Evolutionary conservation across 2,888 invertebrate genomes (phyloP).

Genomic region (Cantharis lateralis): DNA sequence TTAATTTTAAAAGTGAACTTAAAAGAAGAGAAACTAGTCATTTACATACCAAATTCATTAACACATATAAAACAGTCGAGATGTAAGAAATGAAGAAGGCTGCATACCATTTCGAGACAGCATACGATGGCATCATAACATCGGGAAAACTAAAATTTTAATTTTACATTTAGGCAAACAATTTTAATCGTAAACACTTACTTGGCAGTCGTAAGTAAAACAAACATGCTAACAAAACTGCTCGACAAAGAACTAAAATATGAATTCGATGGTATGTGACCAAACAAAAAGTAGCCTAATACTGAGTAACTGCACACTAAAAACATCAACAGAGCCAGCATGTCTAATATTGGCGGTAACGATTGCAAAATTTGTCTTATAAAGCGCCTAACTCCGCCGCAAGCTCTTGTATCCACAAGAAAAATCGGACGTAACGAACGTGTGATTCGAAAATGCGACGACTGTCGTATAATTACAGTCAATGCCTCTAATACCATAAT

Average conservation of each 20-base stretch:
- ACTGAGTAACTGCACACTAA: constrained; percentile 83
- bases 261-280: constrained; percentile 70
- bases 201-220: constrained; percentile 90
- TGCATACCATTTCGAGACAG: constrained; percentile 79
- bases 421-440: constrained; percentile 86
- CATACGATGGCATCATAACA: constrained; percentile 91
- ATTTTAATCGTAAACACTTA: constrained; percentile 58
- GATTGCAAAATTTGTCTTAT: constrained; percentile 83
- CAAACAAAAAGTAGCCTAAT: constrained; percentile 82
- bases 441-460: constrained; percentile 86
- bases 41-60: constrained; percentile 81
- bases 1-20: too few species aligned
- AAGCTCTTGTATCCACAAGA: constrained; percentile 82
- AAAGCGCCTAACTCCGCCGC: constrained; percentile 76
- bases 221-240: constrained; percentile 87
- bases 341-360: constrained; percentile 84
- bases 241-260: constrained; percentile 80
- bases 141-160: constrained; percentile 76
- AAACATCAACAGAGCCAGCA: constrained; percentile 82
- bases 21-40: too few species aligned
- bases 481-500: constrained; percentile 86
- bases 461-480: constrained; percentile 77
- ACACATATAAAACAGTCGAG: constrained; percentile 80
- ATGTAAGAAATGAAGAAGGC: constrained; percentile 86
- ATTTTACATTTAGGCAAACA: constrained; percentile 35